A percentile compares a stretch with the other conserved stretches of the same genome.
Conservation (phyloP, 2,797 vertebrate species). For the Percopsis omiscomaycus region DNA sequence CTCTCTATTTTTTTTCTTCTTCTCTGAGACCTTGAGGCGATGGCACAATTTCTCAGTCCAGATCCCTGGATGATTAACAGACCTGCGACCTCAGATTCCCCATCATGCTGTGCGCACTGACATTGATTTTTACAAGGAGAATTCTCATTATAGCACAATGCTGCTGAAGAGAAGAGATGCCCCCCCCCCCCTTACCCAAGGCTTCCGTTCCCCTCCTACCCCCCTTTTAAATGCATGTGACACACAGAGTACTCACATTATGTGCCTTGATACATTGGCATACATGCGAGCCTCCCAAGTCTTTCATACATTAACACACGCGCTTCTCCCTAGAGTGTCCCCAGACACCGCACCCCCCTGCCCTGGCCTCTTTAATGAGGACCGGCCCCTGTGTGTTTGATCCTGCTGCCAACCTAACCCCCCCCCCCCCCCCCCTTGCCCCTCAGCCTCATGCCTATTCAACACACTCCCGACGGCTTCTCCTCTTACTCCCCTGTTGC, state of each 20-base stretch:
- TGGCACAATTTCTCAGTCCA: slow-evolving; percentile 43
- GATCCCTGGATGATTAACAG: slow-evolving; percentile 50
- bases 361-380: slow-evolving; percentile 75
- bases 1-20: slow-evolving; percentile 22
- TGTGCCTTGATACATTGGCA: slow-evolving; percentile 43
- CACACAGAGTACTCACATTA: slow-evolving; percentile 32
- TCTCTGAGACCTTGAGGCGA: slow-evolving; percentile 41
- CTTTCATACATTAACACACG: slow-evolving; percentile 45
- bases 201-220: slow-evolving; percentile 1
- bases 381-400: slow-evolving; percentile 70
- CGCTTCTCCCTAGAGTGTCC: slow-evolving; percentile 44
- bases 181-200: slow-evolving; percentile 21
- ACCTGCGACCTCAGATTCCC: slow-evolving; percentile 27
- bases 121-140: slow-evolving; percentile 41
- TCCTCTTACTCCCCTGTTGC: slow-evolving; percentile 50
- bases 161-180: slow-evolving; percentile 19
- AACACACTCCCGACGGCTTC: slow-evolving; percentile 60
- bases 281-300: slow-evolving; percentile 37
- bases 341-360: slow-evolving; percentile 57
- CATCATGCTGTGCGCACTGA: slow-evolving; percentile 25
- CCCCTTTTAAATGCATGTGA: slow-evolving; percentile 16
- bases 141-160: slow-evolving; percentile 33
- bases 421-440: slow-evolving; percentile 41
- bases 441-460: slow-evolving; percentile 73
- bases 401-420: slow-evolving; percentile 61